Percentiles rank a stretch among this genome's conserved stretches.
These are phyloP conservation scores for Drosophila hamatofila DNA, from an alignment of 2,888 invertebrate genomes.

Conservation along the genomic window DNA sequence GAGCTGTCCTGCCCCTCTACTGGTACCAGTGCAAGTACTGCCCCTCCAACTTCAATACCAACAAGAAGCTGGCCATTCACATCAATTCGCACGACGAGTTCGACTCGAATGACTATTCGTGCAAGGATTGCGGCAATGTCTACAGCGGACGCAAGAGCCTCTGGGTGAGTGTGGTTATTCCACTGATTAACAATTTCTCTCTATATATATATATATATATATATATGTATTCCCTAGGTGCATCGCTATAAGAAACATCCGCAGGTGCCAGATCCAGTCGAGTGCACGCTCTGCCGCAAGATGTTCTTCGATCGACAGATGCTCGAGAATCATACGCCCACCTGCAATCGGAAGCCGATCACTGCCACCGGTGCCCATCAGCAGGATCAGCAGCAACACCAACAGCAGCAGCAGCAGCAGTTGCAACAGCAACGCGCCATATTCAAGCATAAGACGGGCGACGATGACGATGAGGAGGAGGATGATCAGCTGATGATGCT, in stretches of 20 bases:
- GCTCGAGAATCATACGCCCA: conserved; percentile 83
- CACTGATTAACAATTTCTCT: neutral
- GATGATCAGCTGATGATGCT: conserved; percentile 48
- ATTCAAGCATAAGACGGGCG: conserved; percentile 79
- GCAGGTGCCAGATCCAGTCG: conserved; percentile 84
- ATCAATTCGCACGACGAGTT: conserved; percentile 85
- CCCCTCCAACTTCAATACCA: conserved; percentile 85
- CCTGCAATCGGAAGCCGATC: conserved; percentile 81
- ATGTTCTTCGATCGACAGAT: conserved; percentile 85
- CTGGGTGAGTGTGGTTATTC: conserved; percentile 78
- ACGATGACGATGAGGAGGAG: conserved; percentile 71
- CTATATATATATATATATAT: too few species aligned
- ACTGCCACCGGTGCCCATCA: conserved; percentile 74
- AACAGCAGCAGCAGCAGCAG: conserved; percentile 14
- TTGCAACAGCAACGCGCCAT: conserved; percentile 23
- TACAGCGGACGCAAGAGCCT: conserved; percentile 85
- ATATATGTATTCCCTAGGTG: conserved; percentile 56
- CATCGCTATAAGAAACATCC: conserved; percentile 86
- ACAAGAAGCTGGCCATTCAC: conserved; percentile 85
- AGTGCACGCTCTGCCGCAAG: conserved; percentile 84
- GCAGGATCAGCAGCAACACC: conserved; percentile 47
- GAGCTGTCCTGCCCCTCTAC: conserved; percentile 66
- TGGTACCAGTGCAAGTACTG: conserved; percentile 86
- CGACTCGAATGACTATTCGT: conserved; percentile 85
- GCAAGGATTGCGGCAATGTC: conserved; percentile 85